These are phyloP conservation scores for Erebia aethiops DNA, from an alignment of 2,888 invertebrate genomes.

Conservation along the genomic window DNA sequence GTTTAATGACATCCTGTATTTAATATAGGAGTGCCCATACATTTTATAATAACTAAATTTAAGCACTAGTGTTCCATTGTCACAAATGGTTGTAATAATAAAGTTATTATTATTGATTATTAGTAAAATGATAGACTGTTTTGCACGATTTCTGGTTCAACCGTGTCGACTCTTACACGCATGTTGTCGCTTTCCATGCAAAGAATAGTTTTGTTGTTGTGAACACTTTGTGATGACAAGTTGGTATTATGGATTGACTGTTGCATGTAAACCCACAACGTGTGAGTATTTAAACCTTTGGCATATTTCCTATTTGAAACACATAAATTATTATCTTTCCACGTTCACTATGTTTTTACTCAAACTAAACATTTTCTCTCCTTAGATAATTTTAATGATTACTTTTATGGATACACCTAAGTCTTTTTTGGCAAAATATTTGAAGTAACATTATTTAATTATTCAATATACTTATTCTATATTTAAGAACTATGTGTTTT, in stretches of 20 bases:
- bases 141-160: conserved; percentile 73
- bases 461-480: conserved; percentile 84
- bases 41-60: conserved; percentile 60
- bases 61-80: conserved; percentile 79
- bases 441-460: conserved; percentile 83
- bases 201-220: conserved; percentile 39
- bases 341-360: conserved; percentile 62
- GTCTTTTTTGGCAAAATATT: conserved; percentile 81
- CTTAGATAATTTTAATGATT: conserved; percentile 76
- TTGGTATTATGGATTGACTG: conserved; percentile 44
- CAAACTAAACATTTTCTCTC: conserved; percentile 75
- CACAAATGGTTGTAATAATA: conserved; percentile 81
- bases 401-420: conserved; percentile 80
- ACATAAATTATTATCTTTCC: conserved; percentile 48
- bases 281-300: conserved; percentile 48
- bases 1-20: conserved; percentile 68
- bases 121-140: conserved; percentile 80
- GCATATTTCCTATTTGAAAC: conserved; percentile 61
- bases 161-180: conserved; percentile 49
- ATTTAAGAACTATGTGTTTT: conserved; percentile 72
- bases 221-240: conserved; percentile 74
- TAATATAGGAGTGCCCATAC: conserved; percentile 66
- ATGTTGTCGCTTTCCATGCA: conserved; percentile 57
- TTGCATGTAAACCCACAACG: conserved; percentile 56
- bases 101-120: conserved; percentile 59